These are phyloP conservation scores for Trichonephila clavipes DNA, from an alignment of 1,140 invertebrate genomes.

Conservation along the genomic window DNA sequence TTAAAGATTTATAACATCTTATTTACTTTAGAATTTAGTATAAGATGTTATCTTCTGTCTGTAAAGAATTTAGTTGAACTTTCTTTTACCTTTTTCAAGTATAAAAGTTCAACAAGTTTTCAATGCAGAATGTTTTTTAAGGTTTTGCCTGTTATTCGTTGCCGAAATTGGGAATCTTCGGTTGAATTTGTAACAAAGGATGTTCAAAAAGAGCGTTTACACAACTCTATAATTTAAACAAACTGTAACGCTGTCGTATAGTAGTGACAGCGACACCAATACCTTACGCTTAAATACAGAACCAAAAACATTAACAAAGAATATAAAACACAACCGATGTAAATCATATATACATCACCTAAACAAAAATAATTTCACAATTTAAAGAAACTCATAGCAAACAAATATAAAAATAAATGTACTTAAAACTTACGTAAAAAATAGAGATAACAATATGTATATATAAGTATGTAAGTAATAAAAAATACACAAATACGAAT, in stretches of 20 bases:
- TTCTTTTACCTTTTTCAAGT: too few relatives aligned
- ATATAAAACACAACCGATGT: neutral
- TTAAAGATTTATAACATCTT: too few relatives aligned
- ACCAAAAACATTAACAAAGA: neutral
- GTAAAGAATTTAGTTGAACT: too few relatives aligned
- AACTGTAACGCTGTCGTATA: constrained; percentile 12
- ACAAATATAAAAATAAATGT: neutral
- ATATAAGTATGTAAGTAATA: neutral
- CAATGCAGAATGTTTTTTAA: neutral
- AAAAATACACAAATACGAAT: too few relatives aligned
- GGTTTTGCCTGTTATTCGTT: neutral
- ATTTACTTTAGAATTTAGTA: too few relatives aligned
- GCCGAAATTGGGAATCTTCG: neutral
- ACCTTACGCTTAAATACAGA: neutral
- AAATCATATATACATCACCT: neutral
- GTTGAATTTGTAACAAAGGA: neutral
- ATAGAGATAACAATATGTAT: neutral
- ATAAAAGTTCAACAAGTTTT: too few relatives aligned
- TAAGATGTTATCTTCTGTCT: too few relatives aligned
- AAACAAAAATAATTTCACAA: neutral
- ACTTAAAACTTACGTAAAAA: neutral
- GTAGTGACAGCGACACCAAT: neutral
- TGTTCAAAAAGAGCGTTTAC: neutral
- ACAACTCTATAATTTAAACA: neutral
- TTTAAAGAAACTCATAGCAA: neutral